Conservation (phyloP, 2,113 vertebrate genomes). For the Tympanuchus pallidicinctus region DNA sequence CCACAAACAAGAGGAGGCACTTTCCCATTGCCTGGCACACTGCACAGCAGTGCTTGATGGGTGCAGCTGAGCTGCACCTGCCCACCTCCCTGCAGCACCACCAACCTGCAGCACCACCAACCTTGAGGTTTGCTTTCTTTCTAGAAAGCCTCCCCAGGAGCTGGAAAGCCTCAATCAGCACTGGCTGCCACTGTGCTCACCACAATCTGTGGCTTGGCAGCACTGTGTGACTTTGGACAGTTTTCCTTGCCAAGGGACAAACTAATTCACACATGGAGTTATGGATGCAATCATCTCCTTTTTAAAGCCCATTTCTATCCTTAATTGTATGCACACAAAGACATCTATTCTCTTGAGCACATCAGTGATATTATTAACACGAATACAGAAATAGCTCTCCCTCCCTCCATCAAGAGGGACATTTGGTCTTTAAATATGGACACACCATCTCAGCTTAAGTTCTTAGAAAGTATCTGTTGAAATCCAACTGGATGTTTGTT, state of each 20-base stretch:
- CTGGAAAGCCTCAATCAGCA: not conserved
- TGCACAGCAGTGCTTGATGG: rapidly evolving
- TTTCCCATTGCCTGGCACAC: rapidly evolving
- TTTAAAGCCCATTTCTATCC: not conserved
- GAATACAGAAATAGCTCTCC: not conserved
- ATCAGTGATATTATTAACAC: not conserved
- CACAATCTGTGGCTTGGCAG: not conserved
- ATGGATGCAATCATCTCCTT: not conserved
- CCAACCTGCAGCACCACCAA: not conserved
- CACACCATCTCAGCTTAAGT: not conserved
- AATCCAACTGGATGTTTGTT: not conserved
- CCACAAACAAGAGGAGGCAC: too few species aligned
- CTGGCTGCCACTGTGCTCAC: not conserved
- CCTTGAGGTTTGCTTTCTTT: rapidly evolving
- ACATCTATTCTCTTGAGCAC: not conserved
- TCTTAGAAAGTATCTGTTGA: not conserved
- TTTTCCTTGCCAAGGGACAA: not conserved
- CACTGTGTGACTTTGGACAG: rapidly evolving
- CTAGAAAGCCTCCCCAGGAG: not conserved
- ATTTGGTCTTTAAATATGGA: not conserved
- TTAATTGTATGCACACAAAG: not conserved
- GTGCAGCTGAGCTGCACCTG: not conserved
- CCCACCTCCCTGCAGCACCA: not conserved
- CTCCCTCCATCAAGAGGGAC: not conserved
- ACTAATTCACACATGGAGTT: not conserved